Evolutionary conservation across 2,888 invertebrate species (phyloP).

Genomic region (Branchellion lobata): DNA sequence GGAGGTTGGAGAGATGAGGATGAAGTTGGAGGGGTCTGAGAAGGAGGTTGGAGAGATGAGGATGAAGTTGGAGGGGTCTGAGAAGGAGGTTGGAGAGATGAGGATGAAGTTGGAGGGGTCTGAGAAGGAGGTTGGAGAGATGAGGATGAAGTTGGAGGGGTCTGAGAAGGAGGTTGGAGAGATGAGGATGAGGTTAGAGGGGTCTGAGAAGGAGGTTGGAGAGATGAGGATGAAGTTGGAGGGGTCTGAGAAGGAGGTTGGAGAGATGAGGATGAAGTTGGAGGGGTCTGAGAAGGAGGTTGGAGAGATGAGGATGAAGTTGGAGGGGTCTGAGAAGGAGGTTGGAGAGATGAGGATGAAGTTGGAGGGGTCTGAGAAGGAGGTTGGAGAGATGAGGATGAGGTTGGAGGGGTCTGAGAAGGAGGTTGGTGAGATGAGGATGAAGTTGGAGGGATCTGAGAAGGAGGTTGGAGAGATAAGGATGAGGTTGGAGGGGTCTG

Average conservation of each 20-base stretch:
- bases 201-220: no score
- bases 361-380: background rate
- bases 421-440: no score
- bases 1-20: background rate
- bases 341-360: background rate
- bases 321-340: background rate
- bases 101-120: background rate
- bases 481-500: background rate
- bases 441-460: background rate
- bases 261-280: background rate
- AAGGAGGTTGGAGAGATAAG: background rate
- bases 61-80: background rate
- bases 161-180: background rate
- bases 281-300: background rate
- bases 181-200: background rate
- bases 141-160: background rate
- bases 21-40: background rate
- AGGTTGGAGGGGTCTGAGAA: background rate
- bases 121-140: no score
- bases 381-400: no score
- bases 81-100: background rate
- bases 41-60: no score
- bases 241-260: no score
- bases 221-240: background rate
- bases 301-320: background rate